Percentiles rank a stretch among this genome's conserved stretches.
These are phyloP conservation scores for Eristalis intricaria DNA, from an alignment of 2,888 invertebrate genomes.

Conservation along the genomic window DNA sequence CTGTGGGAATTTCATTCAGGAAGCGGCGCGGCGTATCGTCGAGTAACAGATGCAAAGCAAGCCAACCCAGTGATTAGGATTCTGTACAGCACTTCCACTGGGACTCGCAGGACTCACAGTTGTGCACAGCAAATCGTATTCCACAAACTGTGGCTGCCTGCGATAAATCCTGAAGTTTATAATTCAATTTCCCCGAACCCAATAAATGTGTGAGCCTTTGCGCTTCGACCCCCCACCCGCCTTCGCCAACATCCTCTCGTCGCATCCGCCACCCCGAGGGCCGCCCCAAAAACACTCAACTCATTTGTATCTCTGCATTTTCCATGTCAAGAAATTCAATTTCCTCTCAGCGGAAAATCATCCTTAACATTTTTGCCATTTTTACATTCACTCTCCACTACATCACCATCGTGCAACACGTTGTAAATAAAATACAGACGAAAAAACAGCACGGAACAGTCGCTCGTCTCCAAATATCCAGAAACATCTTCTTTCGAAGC, in stretches of 20 bases:
- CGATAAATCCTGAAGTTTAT: conserved; percentile 49
- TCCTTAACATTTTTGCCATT: conserved; percentile 35
- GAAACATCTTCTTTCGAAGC: conserved; percentile 3
- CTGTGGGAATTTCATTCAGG: neutral
- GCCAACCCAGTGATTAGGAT: neutral
- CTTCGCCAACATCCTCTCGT: conserved; percentile 6
- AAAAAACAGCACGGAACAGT: conserved; percentile 2
- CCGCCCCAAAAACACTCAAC: conserved; percentile 43
- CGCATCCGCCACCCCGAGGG: conserved; percentile 28
- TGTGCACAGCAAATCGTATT: neutral
- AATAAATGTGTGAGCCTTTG: neutral
- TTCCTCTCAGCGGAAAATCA: conserved; percentile 63
- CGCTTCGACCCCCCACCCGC: neutral
- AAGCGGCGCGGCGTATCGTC: neutral
- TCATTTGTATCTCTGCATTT: conserved; percentile 37
- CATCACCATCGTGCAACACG: conserved; percentile 60
- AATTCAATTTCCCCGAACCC: conserved; percentile 57
- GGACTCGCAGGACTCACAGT: neutral
- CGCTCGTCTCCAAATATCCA: conserved; percentile 44
- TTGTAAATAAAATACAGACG: conserved; percentile 40
- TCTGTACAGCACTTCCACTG: neutral
- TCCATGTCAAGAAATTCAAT: conserved; percentile 56
- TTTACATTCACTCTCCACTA: conserved; percentile 41
- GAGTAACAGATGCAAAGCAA: neutral
- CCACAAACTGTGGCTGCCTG: conserved; percentile 14